These are phyloP conservation scores for Pangasius krempfi DNA, from an alignment of 2,797 vertebrate species.

Conservation along the genomic window DNA sequence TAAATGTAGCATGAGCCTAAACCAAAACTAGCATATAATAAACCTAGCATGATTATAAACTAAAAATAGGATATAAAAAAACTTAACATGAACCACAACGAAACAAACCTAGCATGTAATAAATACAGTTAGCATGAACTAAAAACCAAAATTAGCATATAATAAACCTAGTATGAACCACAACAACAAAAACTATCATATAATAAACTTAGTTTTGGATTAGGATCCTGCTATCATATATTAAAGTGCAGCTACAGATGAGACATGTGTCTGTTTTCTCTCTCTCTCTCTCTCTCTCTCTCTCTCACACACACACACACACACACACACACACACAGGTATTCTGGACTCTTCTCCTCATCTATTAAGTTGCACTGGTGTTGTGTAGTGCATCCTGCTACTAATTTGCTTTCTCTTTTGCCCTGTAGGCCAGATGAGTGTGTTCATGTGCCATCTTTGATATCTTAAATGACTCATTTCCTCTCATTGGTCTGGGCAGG, in stretches of 20 bases:
- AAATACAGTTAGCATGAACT: not conserved
- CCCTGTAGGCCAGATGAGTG: not conserved
- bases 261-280: not conserved
- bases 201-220: not conserved
- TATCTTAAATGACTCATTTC: constrained; percentile 41
- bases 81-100: not conserved
- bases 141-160: not conserved
- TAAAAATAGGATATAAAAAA: not conserved
- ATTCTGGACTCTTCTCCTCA: not conserved
- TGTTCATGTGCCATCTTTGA: not conserved
- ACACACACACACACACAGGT: not conserved
- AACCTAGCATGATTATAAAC: not conserved
- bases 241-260: not conserved
- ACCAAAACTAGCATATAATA: not conserved
- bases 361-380: not conserved
- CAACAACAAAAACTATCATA: not conserved
- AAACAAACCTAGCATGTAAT: not conserved
- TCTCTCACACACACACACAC: not conserved
- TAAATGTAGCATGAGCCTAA: not conserved
- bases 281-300: not conserved
- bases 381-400: not conserved
- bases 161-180: not conserved
- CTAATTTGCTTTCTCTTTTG: not conserved
- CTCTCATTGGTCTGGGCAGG: constrained; percentile 42
- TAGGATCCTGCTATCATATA: not conserved